Evolutionary conservation across 2,888 invertebrate genomes (phyloP).

Genomic region (Tenthredo scrophulariae): DNA sequence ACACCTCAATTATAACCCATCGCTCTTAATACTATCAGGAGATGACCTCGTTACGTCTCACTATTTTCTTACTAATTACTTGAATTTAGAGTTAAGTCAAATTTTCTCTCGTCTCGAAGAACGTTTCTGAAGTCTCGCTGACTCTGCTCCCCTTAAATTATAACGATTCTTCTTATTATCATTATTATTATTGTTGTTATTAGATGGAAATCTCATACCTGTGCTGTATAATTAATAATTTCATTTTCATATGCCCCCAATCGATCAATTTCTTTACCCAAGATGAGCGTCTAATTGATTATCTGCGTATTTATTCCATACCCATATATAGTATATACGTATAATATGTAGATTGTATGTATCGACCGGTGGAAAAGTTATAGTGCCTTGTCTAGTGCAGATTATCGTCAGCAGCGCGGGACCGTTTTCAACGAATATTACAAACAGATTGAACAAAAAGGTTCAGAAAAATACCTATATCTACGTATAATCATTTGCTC

Average conservation of each 20-base stretch:
- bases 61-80: conserved; percentile 1
- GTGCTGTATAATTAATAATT: background rate
- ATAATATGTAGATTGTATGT: background rate
- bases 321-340: no score
- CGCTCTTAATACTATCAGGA: background rate
- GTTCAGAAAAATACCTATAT: background rate
- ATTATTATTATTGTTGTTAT: background rate
- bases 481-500: conserved; percentile 16
- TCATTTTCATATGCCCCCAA: background rate
- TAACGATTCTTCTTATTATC: background rate
- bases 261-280: background rate
- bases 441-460: conserved; percentile 12
- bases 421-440: background rate
- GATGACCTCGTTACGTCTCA: conserved; percentile 25
- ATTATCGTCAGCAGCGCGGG: background rate
- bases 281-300: conserved; percentile 11
- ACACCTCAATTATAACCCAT: background rate
- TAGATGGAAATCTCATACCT: background rate
- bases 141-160: background rate
- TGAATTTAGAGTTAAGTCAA: background rate
- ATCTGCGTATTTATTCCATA: background rate
- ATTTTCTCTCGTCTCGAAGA: background rate
- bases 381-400: background rate
- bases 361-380: conserved; percentile 31
- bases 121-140: background rate